A percentile compares a stretch with the other conserved stretches of the same genome.
These are phyloP conservation scores for Ochropacha duplaris DNA, from an alignment of 2,888 invertebrate species.

Conservation along the genomic window DNA sequence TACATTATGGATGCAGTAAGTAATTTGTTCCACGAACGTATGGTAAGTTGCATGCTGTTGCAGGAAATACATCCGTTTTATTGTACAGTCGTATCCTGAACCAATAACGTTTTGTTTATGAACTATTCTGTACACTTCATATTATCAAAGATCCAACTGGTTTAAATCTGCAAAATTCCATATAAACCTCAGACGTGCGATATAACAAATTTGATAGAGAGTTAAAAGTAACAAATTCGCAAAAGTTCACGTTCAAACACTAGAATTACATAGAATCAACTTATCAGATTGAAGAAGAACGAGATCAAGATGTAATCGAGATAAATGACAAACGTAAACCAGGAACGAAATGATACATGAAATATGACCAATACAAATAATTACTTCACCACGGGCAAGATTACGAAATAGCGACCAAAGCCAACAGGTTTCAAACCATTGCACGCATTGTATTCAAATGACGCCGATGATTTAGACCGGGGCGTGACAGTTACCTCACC, in stretches of 20 bases:
- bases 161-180: background rate
- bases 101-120: constrained; percentile 20
- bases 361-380: constrained; percentile 11
- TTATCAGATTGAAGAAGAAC: background rate
- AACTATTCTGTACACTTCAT: background rate
- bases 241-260: background rate
- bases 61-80: constrained; percentile 61
- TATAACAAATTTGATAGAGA: background rate
- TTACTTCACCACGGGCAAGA: constrained; percentile 29
- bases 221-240: background rate
- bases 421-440: constrained; percentile 45
- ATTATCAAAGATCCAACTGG: background rate
- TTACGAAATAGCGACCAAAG: constrained; percentile 41
- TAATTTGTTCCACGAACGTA: constrained; percentile 31
- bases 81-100: constrained; percentile 41
- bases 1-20: background rate
- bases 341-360: constrained; percentile 22
- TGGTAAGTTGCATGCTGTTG: constrained; percentile 16
- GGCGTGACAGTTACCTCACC: constrained; percentile 44
- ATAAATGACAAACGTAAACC: constrained; percentile 28
- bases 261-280: background rate
- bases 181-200: background rate
- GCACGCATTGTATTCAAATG: constrained; percentile 68
- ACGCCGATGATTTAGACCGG: constrained; percentile 52
- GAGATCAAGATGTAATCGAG: constrained; percentile 8